Percentiles rank a stretch among this genome's conserved stretches.
These are phyloP conservation scores for Synodontis membranacea DNA, from an alignment of 2,113 vertebrate genomes.

Conservation along the genomic window DNA sequence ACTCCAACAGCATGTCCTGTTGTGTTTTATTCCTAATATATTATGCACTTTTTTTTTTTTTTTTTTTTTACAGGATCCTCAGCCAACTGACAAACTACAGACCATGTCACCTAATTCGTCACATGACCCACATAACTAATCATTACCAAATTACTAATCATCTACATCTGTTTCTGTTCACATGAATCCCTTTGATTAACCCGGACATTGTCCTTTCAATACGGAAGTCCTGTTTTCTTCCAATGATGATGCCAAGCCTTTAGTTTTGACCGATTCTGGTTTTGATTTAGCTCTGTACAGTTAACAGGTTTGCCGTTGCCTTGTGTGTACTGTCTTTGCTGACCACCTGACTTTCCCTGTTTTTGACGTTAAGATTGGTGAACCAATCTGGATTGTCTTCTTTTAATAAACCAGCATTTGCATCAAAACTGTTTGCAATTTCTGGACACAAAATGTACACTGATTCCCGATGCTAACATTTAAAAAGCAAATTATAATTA, in stretches of 20 bases:
- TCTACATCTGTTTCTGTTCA: not conserved
- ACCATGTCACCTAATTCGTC: not conserved
- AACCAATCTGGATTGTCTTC: not conserved
- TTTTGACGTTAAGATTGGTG: not conserved
- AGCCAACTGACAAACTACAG: not conserved
- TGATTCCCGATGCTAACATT: not conserved
- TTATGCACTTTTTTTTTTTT: too few relatives aligned
- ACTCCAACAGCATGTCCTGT: not conserved
- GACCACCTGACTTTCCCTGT: not conserved
- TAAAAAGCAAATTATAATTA: too few relatives aligned
- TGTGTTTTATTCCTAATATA: not conserved
- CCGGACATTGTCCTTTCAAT: not conserved
- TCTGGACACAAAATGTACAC: not conserved
- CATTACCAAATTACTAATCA: not conserved
- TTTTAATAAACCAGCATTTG: not conserved
- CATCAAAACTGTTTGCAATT: not conserved
- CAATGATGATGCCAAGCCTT: not conserved
- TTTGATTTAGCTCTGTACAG: not conserved
- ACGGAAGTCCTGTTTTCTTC: not conserved
- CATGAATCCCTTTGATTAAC: not conserved
- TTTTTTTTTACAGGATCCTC: not conserved
- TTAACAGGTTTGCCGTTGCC: not conserved
- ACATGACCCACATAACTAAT: not conserved
- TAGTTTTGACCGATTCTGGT: not conserved
- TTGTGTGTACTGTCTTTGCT: not conserved